A percentile compares a stretch with the other conserved stretches of the same genome.
Evolutionary conservation across 2,888 invertebrate genomes (phyloP).

Genomic region (Spisula solida): DNA sequence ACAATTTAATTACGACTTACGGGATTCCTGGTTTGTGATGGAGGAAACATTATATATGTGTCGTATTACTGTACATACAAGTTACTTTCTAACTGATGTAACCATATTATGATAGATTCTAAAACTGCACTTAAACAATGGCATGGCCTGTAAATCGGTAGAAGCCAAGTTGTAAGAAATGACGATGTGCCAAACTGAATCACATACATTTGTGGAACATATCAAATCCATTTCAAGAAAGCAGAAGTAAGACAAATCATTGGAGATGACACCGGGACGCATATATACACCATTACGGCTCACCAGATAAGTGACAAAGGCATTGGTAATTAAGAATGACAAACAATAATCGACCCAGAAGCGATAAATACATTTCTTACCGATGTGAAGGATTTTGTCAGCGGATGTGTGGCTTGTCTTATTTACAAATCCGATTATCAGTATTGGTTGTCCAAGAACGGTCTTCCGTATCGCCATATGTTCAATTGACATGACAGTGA

Average conservation of each 20-base stretch:
- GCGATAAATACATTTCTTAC: not conserved
- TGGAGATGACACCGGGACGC: not conserved
- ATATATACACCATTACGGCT: not conserved
- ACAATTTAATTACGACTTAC: too few species aligned
- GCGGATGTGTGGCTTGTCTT: not conserved
- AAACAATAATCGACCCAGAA: not conserved
- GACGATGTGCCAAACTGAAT: too few species aligned
- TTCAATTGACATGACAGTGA: not conserved
- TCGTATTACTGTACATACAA: too few species aligned
- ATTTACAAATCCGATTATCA: slow-evolving; percentile 4
- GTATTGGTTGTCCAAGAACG: not conserved
- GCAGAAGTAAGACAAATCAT: not conserved
- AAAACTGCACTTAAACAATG: too few species aligned
- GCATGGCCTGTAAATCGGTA: too few species aligned
- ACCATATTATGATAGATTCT: too few species aligned
- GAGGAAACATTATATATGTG: too few species aligned
- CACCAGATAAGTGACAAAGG: not conserved
- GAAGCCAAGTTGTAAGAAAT: too few species aligned
- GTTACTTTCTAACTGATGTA: too few species aligned
- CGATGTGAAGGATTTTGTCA: not conserved
- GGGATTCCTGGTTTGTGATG: too few species aligned
- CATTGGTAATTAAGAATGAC: not conserved
- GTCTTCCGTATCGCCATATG: not conserved
- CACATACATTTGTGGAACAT: too few species aligned
- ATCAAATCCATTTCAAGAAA: not conserved